Percentiles rank a stretch among this genome's conserved stretches.
Conservation (phyloP, 1,140 invertebrate genomes). For the Saccostrea echinata region DNA sequence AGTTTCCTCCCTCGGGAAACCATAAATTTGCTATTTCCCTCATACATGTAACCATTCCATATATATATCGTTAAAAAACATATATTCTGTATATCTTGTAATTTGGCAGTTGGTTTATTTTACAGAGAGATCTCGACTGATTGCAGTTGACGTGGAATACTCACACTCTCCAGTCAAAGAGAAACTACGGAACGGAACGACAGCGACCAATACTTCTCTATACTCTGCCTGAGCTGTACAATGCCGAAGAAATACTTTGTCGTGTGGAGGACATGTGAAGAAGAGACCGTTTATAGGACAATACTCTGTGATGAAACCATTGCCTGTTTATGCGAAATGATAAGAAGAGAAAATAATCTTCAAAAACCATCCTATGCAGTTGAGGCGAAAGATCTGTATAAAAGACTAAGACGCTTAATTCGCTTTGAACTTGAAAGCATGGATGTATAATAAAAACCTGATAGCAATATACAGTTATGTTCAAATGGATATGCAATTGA, state of each 20-base stretch:
- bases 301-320: not conserved
- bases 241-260: conserved; percentile 6
- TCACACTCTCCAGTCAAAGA: not conserved
- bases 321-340: not conserved
- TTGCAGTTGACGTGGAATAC: conserved; percentile 3
- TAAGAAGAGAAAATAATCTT: not conserved
- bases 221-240: conserved; percentile 41
- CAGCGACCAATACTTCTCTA: conserved; percentile 50
- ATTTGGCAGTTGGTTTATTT: not conserved
- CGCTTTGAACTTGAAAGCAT: not conserved
- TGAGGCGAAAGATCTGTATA: conserved; percentile 15
- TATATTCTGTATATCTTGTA: no score
- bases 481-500: no score
- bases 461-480: not conserved
- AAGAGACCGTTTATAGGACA: conserved; percentile 28
- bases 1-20: no score
- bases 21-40: no score
- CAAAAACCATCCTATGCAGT: not conserved
- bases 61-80: no score
- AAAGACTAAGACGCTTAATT: not conserved
- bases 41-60: no score
- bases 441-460: no score
- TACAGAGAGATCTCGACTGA: not conserved
- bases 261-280: conserved; percentile 40
- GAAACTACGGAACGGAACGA: not conserved